Evolutionary conservation across 37 sponge, comb jelly and placozoan genomes (phyloP).

Genomic region (Ianthella basta): DNA sequence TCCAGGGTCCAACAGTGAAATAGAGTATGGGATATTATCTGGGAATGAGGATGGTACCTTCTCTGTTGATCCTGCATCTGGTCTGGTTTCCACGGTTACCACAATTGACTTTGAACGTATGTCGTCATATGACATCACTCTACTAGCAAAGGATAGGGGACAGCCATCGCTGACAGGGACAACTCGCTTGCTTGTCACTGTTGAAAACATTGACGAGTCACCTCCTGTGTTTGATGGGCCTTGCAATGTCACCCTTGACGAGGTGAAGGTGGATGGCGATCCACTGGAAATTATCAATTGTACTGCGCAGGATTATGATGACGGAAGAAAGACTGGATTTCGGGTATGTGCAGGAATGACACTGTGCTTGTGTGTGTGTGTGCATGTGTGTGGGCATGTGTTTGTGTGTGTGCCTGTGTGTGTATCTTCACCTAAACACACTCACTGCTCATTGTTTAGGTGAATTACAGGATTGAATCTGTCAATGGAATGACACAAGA

Average conservation of each 20-base stretch:
- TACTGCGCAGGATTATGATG: slow-evolving; percentile 29
- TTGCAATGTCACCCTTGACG: neutral
- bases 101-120: slow-evolving; percentile 9
- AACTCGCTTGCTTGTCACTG: neutral
- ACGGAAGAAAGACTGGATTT: slow-evolving; percentile 6
- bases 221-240: slow-evolving; percentile 8
- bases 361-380: neutral
- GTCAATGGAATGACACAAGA: neutral
- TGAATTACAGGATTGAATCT: neutral
- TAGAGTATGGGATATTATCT: neutral
- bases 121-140: slow-evolving; percentile 8
- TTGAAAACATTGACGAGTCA: slow-evolving; percentile 24
- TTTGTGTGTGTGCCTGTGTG: neutral
- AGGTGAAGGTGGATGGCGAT: neutral
- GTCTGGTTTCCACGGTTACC: neutral
- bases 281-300: neutral
- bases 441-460: neutral
- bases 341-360: neutral
- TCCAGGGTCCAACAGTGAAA: slow-evolving; percentile 12
- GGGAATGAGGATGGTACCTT: slow-evolving; percentile 5
- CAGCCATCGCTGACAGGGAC: slow-evolving; percentile 28
- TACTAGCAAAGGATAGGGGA: slow-evolving; percentile 55
- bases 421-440: neutral
- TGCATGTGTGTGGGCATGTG: neutral
- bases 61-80: neutral